Evolutionary conservation across 2,113 vertebrate genomes (phyloP).

Genomic region (Chionodraco myersi): DNA sequence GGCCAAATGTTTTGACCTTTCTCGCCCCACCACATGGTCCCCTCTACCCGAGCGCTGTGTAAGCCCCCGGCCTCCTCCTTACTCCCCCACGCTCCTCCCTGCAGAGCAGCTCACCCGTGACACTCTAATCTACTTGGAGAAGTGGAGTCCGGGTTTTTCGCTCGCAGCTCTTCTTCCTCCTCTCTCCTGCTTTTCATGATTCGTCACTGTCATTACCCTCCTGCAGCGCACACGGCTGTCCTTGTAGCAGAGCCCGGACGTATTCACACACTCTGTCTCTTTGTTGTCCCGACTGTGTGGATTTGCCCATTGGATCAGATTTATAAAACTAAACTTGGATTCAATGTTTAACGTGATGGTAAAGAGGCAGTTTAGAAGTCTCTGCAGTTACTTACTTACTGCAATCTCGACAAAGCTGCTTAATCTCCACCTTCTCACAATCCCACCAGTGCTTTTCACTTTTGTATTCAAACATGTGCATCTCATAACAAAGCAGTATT

Average conservation of each 20-base stretch:
- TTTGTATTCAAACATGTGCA: too few relatives aligned
- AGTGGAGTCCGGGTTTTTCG: conserved; percentile 7
- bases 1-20: conserved; percentile 51
- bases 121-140: conserved; percentile 40
- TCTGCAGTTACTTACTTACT: neutral
- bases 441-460: neutral
- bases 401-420: neutral
- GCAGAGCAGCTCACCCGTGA: conserved; percentile 41
- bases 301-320: neutral
- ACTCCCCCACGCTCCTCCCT: neutral
- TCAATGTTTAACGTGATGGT: conserved; percentile 15
- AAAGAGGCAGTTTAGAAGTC: neutral
- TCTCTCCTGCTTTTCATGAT: conserved; percentile 15
- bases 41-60: neutral
- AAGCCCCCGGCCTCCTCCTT: neutral
- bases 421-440: neutral
- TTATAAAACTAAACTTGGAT: neutral
- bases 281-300: neutral
- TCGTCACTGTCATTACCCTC: conserved; percentile 55
- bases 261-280: conserved; percentile 1
- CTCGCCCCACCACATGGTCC: conserved; percentile 7
- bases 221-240: conserved; percentile 44
- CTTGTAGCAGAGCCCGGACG: conserved; percentile 16
- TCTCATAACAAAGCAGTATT: too few relatives aligned
- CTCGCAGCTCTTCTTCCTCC: conserved; percentile 41